Evolutionary conservation across 2,888 invertebrate species (phyloP), one percentile per base, ranked within the genome.

Genomic region (Seira musarum): DNA sequence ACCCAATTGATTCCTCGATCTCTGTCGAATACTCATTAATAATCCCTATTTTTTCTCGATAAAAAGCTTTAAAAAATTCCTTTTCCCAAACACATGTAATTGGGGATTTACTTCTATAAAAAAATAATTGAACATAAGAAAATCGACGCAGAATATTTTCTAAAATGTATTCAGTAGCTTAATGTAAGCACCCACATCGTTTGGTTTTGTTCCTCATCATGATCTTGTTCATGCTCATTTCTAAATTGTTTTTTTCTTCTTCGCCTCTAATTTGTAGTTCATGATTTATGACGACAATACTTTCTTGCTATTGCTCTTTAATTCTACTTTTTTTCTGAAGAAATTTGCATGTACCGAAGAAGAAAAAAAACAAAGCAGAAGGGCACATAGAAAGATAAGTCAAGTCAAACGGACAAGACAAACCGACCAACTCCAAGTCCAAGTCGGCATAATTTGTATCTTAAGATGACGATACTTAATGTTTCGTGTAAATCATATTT

Each of bases 221-320:
- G n/a, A n/a, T 66, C 25, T 63, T 65, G 65, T 49, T 68, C 25
- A 49, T 53, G 15, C 68, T 53, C 17, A 49, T 30, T 70, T 10
- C 1, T 57, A 15, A 30, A 35, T 8, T 8, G 17, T 13, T 5
- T 35, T 57, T 57, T 21, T 1, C 19, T 40, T 66, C 25, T 40
- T 57, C 13, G 3, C n/a, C 75, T 68, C 68, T 75, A 75, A 75
- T 75, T 75, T 75, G 68, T 75, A 68, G 35, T 49, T 40, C 30
- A 75, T 76, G 76, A 76, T 76, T 76, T 76, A 76, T 76, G 61
- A 49, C 53, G 73, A 76, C 76, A 76, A 76, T 53, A 49, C n/a
- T n/a, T 69, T 76, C 76, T 76, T 46, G 69, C 69, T 69, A 76
- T 65, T 73, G 73, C 64, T 72, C 73, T 73, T 73, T 53, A 73